phyloP scores from a whole-genome alignment of 2,113 vertebrate genomes.

The Microtus ochrogaster region DNA sequence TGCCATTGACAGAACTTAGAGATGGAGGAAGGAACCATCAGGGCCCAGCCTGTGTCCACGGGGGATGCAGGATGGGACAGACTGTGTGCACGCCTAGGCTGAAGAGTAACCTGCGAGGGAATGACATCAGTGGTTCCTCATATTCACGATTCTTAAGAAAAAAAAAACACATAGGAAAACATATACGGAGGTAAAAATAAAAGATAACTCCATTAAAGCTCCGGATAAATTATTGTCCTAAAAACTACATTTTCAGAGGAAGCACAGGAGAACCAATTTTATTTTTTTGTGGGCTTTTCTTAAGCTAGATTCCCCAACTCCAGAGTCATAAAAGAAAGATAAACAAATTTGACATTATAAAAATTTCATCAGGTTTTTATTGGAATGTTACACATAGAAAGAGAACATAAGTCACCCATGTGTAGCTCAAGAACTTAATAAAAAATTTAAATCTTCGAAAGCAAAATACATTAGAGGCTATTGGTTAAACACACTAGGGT shows the following conservation, averaged over 20 bases:
- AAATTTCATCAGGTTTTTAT: conserved; percentile 37
- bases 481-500: neutral
- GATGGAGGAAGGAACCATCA: neutral
- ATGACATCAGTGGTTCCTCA: neutral
- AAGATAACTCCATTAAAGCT: neutral
- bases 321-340: neutral
- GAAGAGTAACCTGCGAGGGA: neutral
- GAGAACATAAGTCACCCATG: neutral
- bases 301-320: neutral
- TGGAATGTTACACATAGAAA: conserved; percentile 38
- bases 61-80: neutral
- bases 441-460: conserved; percentile 43
- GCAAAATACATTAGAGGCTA: neutral
- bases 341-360: conserved; percentile 22
- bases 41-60: neutral
- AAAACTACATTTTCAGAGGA: conserved; percentile 20
- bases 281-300: neutral
- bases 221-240: neutral
- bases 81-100: neutral
- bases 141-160: neutral
- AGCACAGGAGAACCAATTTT: neutral
- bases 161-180: neutral
- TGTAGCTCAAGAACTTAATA: neutral
- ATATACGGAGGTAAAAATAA: conserved; percentile 26
- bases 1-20: neutral